Evolutionary conservation across 1,140 invertebrate genomes (phyloP).

Genomic region (Hylaeus anthracinus): DNA sequence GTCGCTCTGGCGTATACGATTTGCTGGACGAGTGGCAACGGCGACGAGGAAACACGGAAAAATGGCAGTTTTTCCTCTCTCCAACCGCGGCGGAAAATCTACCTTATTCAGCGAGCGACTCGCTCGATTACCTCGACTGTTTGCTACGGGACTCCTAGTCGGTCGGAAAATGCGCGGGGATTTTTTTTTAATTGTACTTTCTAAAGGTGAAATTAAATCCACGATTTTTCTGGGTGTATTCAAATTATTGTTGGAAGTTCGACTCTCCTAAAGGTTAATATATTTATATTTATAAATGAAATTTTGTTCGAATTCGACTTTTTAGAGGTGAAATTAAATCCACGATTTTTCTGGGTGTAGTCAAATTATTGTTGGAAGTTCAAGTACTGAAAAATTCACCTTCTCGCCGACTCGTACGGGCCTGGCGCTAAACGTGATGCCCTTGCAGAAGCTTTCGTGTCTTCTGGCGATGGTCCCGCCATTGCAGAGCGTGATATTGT

Average conservation of each 20-base stretch:
- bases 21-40: constrained; percentile 7
- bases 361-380: too few species aligned
- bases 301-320: too few species aligned
- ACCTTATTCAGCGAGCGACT: background rate
- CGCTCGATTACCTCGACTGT: constrained; percentile 26
- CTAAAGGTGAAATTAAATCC: too few species aligned
- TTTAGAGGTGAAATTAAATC: too few species aligned
- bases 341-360: too few species aligned
- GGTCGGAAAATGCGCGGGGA: too few species aligned
- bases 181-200: too few species aligned
- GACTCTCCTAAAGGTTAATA: too few species aligned
- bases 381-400: constrained; percentile 74
- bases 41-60: constrained; percentile 33
- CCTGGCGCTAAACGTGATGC: constrained; percentile 96
- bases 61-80: constrained; percentile 16
- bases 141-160: too few species aligned
- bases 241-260: too few species aligned
- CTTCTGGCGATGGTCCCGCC: constrained; percentile 92
- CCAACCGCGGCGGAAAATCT: constrained; percentile 4
- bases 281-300: too few species aligned
- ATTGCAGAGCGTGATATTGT: constrained; percentile 92
- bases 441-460: constrained; percentile 98
- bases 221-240: too few species aligned
- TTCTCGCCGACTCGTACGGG: constrained; percentile 94
- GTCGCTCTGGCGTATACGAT: constrained; percentile 24